phyloP scores from a whole-genome alignment of 1,140 invertebrate genomes.

The Pseudomyrmex pallidus region DNA sequence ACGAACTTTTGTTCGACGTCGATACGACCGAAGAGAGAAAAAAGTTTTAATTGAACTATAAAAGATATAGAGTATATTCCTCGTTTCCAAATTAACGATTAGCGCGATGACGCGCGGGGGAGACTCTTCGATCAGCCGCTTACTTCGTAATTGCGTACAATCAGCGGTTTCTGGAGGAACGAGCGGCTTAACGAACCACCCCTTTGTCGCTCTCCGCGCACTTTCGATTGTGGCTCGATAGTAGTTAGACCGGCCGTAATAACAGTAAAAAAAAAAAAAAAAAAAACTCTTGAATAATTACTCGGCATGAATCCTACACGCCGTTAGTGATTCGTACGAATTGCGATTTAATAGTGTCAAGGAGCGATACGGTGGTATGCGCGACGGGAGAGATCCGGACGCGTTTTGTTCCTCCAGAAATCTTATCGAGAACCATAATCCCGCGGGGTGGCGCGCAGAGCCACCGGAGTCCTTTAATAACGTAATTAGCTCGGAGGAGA shows the following conservation, averaged over 20 bases:
- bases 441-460: conserved; percentile 27
- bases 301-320: conserved; percentile 34
- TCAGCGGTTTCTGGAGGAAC: conserved; percentile 63
- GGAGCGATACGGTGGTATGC: conserved; percentile 26
- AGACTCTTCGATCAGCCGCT: conserved; percentile 48
- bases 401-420: conserved; percentile 62
- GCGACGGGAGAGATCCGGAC: conserved; percentile 31
- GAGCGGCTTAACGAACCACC: conserved; percentile 70
- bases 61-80: conserved; percentile 15
- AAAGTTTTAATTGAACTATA: conserved; percentile 58
- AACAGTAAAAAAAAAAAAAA: conserved; percentile 66
- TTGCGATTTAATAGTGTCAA: conserved; percentile 71
- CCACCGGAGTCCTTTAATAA: conserved; percentile 73
- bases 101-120: conserved; percentile 28
- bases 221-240: conserved; percentile 62
- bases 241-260: conserved; percentile 45
- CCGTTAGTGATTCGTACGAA: conserved; percentile 69
- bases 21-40: conserved; percentile 29
- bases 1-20: not conserved
- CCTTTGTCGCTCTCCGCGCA: conserved; percentile 65
- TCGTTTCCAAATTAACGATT: conserved; percentile 56
- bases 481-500: conserved; percentile 80
- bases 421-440: conserved; percentile 71
- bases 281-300: conserved; percentile 63
- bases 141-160: conserved; percentile 67